Base-by-base conservation (phyloP, 2,888 invertebrate genomes). In the Acanthacorydalis orientalis region DNA sequence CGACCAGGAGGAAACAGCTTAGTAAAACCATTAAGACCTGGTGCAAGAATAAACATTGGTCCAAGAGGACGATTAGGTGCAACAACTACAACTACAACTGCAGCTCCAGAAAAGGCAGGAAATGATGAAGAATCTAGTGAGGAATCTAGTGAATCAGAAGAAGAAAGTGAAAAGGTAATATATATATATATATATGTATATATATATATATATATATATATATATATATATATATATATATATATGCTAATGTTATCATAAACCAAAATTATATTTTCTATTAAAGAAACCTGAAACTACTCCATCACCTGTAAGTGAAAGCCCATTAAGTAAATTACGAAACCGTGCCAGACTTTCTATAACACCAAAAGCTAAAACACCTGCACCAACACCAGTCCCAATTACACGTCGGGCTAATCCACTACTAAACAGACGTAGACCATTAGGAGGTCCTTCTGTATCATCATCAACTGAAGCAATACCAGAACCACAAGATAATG, bases 1-100 rank as follows among this genome's bases (percentile, higher is more conserved):
- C 68, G 50, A 60, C 67, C 50, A 66, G 68, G 43, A 39, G 49
- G 49, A 12, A 49, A 48, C 32, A 42, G 46, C 8, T 63, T 59
- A 33, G 53, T 68, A 1, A 61, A 79, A 46, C 73, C 80, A 0
- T 65, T 80, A 45, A 68, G 81, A 48, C 81, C 81, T 1, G 80
- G 80, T 2, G 74, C 78, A 2, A 72, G 78, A 56, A 65, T 83
- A 43, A 80, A 78, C 59, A 62, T 80, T 52, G 73, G 60, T 40
- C 63, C 68, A 47, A 68, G 75, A 56, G 69, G 73, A 1, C 71
- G 72, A 10, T 63, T 60, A 1, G 60, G 63, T 1, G 65, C 68
- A 1, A 64, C 72, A 1, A 70, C 72, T 1, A 67, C 71, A 6
- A 61, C 69, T 6, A 61, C 65, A 1, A 65, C 71, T 1, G 70